Base-by-base conservation (phyloP, 1,140 invertebrate genomes). In the Dendroctonus ponderosae region DNA sequence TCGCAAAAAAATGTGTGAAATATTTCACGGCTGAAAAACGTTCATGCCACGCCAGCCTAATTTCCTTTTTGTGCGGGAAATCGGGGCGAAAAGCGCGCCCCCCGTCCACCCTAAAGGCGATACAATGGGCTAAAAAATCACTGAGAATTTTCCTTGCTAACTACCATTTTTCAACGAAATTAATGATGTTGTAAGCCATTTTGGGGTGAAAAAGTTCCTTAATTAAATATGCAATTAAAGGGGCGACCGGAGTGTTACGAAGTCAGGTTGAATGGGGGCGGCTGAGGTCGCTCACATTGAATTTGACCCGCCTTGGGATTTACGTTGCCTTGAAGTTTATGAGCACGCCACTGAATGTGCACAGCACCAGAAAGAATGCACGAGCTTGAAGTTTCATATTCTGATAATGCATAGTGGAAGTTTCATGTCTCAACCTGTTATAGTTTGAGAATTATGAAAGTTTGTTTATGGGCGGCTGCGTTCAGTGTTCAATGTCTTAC, bases 111-210 rank as follows among this genome's bases (percentile, higher is more conserved):
- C 44, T 60, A 60, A 60, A 60, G 58, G 44, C 58, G 58, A 60
- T 60, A 60, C 58, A 60, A 60, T 60, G 58, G 58, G 49, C 58
- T 49, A 39, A 58, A 60, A 60, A 60, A 60, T 60, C 58, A 60
- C 58, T 60, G 58, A 14, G 14, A 60, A 60, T 60, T 60, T 38
- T 60, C 43, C 58, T 48, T 38, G 58, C 58, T 49, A 60, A 60
- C 58, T 60, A 38, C 58, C 58, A 60, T 60, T 60, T 60, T 60
- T 60, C 46, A 60, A 8, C 11, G 40, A 48, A 60, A 60, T 60
- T 60, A 60, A 60, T 60, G 58, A 49, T 60, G 58, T 49, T 60
- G 58, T 60, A 60, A 60, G 58, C 58, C 44, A 49, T 60, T 60
- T 46, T 46, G 26, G 26, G 26, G 15, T 60, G 58, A 49, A 60